These are phyloP conservation scores for Triplophysa tibetana DNA, from an alignment of 2,113 vertebrate genomes.

Conservation along the genomic window DNA sequence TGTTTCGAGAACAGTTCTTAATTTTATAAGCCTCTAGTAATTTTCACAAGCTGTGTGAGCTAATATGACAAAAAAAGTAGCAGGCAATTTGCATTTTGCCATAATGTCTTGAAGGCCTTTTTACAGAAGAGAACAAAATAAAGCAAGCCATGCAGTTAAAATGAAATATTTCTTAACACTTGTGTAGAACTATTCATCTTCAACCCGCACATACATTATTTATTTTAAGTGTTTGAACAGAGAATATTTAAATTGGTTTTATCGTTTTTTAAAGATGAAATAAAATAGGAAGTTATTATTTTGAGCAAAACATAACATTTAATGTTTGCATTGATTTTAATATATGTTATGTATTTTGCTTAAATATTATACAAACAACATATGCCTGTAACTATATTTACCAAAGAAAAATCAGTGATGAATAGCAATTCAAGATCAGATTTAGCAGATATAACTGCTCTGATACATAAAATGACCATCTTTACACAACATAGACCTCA, in stretches of 20 bases:
- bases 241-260: background rate
- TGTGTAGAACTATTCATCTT: background rate
- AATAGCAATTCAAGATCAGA: background rate
- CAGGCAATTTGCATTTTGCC: conserved; percentile 24
- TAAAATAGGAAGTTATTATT: background rate
- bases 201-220: background rate
- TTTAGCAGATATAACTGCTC: conserved; percentile 21
- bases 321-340: background rate
- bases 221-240: background rate
- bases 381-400: background rate
- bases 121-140: background rate
- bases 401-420: background rate
- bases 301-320: background rate
- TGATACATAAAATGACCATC: conserved; percentile 39
- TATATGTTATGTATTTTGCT: background rate
- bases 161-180: conserved; percentile 4
- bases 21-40: conserved; percentile 17
- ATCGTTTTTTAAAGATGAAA: background rate
- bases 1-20: background rate
- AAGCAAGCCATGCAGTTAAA: conserved; percentile 7
- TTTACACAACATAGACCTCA: conserved; percentile 40
- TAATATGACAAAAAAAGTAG: conserved; percentile 7
- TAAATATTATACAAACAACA: conserved; percentile 1
- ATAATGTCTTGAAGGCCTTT: conserved; percentile 9
- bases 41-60: conserved; percentile 12